Conservation (phyloP, 2,888 invertebrate species). For the Lissonota sp. region DNA sequence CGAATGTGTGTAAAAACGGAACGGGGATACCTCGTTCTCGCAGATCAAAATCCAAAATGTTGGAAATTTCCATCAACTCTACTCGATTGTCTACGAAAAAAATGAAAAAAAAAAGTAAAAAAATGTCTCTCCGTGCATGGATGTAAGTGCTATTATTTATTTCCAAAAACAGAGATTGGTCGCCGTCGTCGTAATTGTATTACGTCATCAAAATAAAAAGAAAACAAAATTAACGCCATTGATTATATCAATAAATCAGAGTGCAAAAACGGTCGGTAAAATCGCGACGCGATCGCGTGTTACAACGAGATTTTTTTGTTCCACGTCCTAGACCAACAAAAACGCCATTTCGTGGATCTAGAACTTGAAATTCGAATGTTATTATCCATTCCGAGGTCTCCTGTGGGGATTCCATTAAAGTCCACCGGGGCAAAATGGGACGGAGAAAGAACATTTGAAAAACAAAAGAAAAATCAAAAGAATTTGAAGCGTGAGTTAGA, state of each 20-base stretch:
- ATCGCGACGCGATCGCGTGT: slow-evolving; percentile 1
- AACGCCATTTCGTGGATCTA: too few species aligned
- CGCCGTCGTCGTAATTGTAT: slow-evolving; percentile 33
- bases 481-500: slow-evolving; percentile 47
- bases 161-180: slow-evolving; percentile 20
- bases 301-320: background rate
- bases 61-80: background rate
- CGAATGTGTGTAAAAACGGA: too few species aligned
- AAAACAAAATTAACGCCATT: background rate
- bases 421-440: slow-evolving; percentile 10
- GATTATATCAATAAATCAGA: background rate
- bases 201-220: slow-evolving; percentile 20
- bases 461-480: slow-evolving; percentile 6
- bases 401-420: too few species aligned
- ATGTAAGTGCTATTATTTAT: slow-evolving; percentile 31
- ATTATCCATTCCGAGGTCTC: too few species aligned
- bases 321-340: background rate
- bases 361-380: too few species aligned
- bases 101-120: background rate
- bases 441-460: slow-evolving; percentile 2
- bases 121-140: slow-evolving; percentile 24
- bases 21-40: too few species aligned
- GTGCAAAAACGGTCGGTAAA: background rate
- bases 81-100: background rate
- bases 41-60: too few species aligned